A percentile compares a stretch with the other conserved stretches of the same genome.
Evolutionary conservation across 1,140 invertebrate genomes (phyloP).

Genomic region (Drosophila mauritiana): DNA sequence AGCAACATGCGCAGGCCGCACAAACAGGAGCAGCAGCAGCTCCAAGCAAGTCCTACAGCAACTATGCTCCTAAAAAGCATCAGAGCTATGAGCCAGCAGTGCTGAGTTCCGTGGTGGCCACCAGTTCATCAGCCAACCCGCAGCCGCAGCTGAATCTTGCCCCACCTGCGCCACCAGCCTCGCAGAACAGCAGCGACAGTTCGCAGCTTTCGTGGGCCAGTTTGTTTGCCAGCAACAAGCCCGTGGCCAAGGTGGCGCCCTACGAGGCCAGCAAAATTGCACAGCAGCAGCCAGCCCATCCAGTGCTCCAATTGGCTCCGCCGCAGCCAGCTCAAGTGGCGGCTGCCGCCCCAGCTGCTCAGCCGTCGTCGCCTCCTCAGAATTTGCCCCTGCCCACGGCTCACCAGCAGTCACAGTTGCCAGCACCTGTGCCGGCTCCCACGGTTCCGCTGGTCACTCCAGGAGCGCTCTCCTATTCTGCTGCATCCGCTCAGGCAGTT

Average conservation of each 20-base stretch:
- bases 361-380: conserved; percentile 14
- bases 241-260: conserved; percentile 87
- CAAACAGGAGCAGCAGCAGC: conserved; percentile 27
- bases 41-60: conserved; percentile 48
- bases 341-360: conserved; percentile 9
- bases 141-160: conserved; percentile 64
- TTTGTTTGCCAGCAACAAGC: conserved; percentile 84
- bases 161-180: conserved; percentile 64
- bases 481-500: conserved; percentile 78
- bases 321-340: conserved; percentile 32
- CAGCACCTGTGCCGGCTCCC: conserved; percentile 66
- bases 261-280: conserved; percentile 84
- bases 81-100: conserved; percentile 12
- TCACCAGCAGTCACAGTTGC: conserved; percentile 65
- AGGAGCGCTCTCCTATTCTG: conserved; percentile 81
- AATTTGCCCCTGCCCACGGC: conserved; percentile 34
- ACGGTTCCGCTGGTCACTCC: conserved; percentile 71
- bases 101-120: conserved; percentile 13
- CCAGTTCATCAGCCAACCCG: conserved; percentile 12
- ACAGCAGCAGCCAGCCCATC: conserved; percentile 29
- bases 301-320: conserved; percentile 33
- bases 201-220: conserved; percentile 68
- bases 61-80: conserved; percentile 44
- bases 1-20: conserved; percentile 1
- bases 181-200: conserved; percentile 63